Percentiles rank a stretch among this genome's conserved stretches.
Evolutionary conservation across 1,140 invertebrate genomes (phyloP).

Genomic region (Neuroterus valhalla): DNA sequence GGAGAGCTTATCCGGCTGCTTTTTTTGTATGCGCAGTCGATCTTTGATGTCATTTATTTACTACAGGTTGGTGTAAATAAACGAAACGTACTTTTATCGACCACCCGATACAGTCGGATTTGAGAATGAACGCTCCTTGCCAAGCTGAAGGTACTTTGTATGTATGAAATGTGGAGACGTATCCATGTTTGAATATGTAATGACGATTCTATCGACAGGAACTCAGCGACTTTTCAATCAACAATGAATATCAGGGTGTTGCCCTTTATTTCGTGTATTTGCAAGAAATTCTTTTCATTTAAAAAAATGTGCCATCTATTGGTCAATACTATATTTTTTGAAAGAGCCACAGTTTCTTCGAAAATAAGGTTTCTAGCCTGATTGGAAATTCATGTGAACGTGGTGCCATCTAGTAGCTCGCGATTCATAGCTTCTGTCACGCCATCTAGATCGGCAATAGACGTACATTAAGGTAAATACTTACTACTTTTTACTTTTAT

Average conservation of each 20-base stretch:
- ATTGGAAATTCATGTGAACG: too few relatives aligned
- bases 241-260: neutral
- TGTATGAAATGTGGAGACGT: neutral
- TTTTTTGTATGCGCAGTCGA: constrained; percentile 14
- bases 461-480: too few relatives aligned
- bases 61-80: constrained; percentile 4
- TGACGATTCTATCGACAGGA: neutral
- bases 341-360: too few relatives aligned
- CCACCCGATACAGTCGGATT: neutral
- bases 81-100: constrained; percentile 16
- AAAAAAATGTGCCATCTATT: too few relatives aligned
- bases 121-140: neutral
- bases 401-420: too few relatives aligned
- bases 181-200: constrained; percentile 19
- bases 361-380: too few relatives aligned
- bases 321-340: too few relatives aligned
- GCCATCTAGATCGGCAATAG: too few relatives aligned
- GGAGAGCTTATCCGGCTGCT: constrained; percentile 4
- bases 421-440: too few relatives aligned
- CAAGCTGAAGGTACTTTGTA: constrained; percentile 5
- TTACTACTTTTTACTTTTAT: neutral
- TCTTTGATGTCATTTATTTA: constrained; percentile 15
- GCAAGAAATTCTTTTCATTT: neutral
- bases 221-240: neutral
- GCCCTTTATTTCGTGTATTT: neutral